Base-by-base conservation (phyloP, 2,113 vertebrate genomes). In the Mesitornis unicolor region DNA sequence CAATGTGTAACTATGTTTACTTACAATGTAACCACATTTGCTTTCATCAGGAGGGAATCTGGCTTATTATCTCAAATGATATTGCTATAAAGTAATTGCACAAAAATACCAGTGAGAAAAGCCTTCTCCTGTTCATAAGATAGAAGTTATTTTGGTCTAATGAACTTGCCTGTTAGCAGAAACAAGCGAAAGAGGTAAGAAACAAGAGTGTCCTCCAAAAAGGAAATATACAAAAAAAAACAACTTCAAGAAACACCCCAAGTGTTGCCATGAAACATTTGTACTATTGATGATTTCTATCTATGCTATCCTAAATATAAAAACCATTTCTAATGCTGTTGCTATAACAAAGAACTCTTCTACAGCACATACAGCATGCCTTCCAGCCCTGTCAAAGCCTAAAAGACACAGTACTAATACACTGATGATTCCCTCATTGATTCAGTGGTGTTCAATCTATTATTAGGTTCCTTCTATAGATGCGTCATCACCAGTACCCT, bases 21-120 rank as follows among this genome's bases (percentile, higher is more conserved):
- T 80, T 91, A 56, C 84, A 69, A 7, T 21, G 7, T 87, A 95
- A 83, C 64, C 53, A 57, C 50, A 59, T 88, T 79, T 83, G 33
- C 59, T 94, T 91, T 95, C 59, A 85, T 86, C 70, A 95, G 47
- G 71, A 92, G 57, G 16, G 69, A 91, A 59, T 64, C 56, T 84
- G n/a, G 45, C 73, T 73, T 95, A 61, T 79, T 90, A 48, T 47
- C 87, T 95, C 60, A 91, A 84, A 81, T 47, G 36, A 38, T 94
- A 68, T 77, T 77, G 42, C 43, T 16, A 22, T 50, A 56, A 73
- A 80, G 24, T 64, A 91, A 91, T 84, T 89, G 87, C 78, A 93
- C 33, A 40, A 75, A 89, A 82, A 51, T 48, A 59, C 7, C 28
- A 59, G 24, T 17, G 31, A 93, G 81, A 86, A 69, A 43, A 83